Base-by-base conservation (phyloP, 2,888 invertebrate genomes). In the Mythimna impura region DNA sequence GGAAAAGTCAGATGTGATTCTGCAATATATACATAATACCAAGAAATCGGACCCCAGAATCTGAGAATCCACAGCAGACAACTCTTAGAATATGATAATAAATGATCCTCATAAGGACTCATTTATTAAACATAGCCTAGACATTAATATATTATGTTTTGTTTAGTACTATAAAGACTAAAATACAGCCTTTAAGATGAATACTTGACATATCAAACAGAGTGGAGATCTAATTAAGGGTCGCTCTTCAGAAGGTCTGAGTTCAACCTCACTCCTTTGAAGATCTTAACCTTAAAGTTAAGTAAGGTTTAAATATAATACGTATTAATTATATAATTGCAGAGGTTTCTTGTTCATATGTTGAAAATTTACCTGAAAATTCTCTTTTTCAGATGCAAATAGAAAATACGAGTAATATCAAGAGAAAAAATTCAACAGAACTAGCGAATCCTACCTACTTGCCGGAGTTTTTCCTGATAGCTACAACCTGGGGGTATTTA, bases 121-220 rank as follows among this genome's bases (percentile, higher is more conserved):
- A 40, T 20, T 47, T 36, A 69, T 20, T 17, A 20, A 47, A 20
- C 17, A 62, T 22, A 43, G 22, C 10, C 40, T 20, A 17, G 20
- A 61, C 3, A 61, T 69, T 22, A 78, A 43, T 52, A 47, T 71
- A 55, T 22, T 50, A 34, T 43, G 34, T 58, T 63, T 47, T 58
- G 54, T 67, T 60, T 50, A 0, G 10, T 47, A 60, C 14, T 67
- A 66, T 43, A 25, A 43, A 67, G 25, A 50, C 64, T 17, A 66
- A 34, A 52, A 57, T 63, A 61, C 47, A 63, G 50, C 54, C 14
- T 54, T 50, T 50, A 66, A 65, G 73, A 69, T 70, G 63, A 64
- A 64, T 55, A 40, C 83, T 72, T 66, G 66, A 73, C 63, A 73
- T 73, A 79, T 80, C 64, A 80, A 80, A 83, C 73, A 40, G 57